A percentile compares a stretch with the other conserved stretches of the same genome.
Evolutionary conservation across 2,113 vertebrate genomes (phyloP).

Genomic region (Siniperca knerii): DNA sequence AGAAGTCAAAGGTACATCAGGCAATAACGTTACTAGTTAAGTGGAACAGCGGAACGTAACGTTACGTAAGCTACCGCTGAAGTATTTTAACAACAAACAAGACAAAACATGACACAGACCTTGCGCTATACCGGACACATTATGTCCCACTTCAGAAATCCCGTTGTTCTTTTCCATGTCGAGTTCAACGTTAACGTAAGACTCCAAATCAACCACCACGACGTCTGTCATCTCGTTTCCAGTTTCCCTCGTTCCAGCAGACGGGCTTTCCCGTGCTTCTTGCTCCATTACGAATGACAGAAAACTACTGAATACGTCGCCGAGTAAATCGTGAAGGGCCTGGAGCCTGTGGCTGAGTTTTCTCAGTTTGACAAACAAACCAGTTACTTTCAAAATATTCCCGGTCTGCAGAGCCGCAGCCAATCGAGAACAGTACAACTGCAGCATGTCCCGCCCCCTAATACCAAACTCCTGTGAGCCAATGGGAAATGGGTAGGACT

Average conservation of each 20-base stretch:
- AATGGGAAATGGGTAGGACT: not conserved
- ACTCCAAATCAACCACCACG: conserved; percentile 42
- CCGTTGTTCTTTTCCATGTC: conserved; percentile 15
- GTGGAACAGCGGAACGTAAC: not conserved
- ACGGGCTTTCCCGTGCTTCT: not conserved
- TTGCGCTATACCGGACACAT: not conserved
- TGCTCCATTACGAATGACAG: conserved; percentile 35
- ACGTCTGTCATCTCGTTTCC: conserved; percentile 11
- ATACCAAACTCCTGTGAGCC: not conserved
- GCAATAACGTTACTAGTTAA: not conserved
- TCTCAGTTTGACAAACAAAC: not conserved
- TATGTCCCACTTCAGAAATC: not conserved
- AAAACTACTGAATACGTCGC: no score
- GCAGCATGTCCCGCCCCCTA: conserved; percentile 5
- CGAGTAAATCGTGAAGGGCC: no score
- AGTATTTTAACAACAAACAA: not conserved
- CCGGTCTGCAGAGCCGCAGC: conserved; percentile 49
- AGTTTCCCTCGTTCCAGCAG: not conserved
- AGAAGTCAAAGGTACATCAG: not conserved
- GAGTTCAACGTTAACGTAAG: conserved; percentile 46
- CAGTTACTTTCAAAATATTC: conserved; percentile 74
- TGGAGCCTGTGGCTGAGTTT: no score
- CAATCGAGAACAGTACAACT: conserved; percentile 43
- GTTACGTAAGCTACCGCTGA: no score
- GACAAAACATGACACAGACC: conserved; percentile 25